Percentiles rank a stretch among this genome's conserved stretches.
Evolutionary conservation across 2,888 invertebrate genomes (phyloP).

Genomic region (Agrilus cyanescens): DNA sequence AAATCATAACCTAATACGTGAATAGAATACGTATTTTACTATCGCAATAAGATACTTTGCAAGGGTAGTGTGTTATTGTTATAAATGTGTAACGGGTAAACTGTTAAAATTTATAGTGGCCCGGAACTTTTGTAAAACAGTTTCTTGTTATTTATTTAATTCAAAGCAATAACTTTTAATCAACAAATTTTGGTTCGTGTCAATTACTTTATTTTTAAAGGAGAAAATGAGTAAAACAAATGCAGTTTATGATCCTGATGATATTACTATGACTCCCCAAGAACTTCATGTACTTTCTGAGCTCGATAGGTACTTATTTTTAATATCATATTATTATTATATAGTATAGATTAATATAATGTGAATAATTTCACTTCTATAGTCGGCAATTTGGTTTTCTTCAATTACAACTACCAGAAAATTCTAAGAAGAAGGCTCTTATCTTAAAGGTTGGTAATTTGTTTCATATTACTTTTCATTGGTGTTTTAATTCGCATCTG

Average conservation of each 20-base stretch:
- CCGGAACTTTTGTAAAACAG: too few species aligned
- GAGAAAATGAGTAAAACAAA: constrained; percentile 27
- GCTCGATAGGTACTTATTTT: constrained; percentile 61
- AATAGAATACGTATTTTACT: too few species aligned
- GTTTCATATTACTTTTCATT: neutral
- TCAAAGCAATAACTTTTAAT: too few species aligned
- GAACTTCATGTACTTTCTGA: constrained; percentile 78
- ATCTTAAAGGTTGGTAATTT: constrained; percentile 52
- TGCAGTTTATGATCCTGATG: constrained; percentile 27
- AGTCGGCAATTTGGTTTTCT: constrained; percentile 89
- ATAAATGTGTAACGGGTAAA: too few species aligned
- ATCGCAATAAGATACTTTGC: too few species aligned
- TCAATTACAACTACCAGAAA: constrained; percentile 67
- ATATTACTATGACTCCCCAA: constrained; percentile 52
- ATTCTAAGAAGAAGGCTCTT: constrained; percentile 66
- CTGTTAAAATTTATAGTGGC: too few species aligned
- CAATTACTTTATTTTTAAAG: neutral
- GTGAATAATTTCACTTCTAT: constrained; percentile 23
- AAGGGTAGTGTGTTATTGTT: too few species aligned
- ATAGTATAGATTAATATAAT: too few species aligned
- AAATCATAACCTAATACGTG: too few species aligned
- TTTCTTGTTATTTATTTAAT: too few species aligned
- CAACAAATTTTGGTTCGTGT: too few species aligned
- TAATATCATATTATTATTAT: neutral
- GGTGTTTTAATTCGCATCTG: constrained; percentile 4